Evolutionary conservation across 2,797 vertebrate genomes (phyloP).

Genomic region (Acridotheres tristis): DNA sequence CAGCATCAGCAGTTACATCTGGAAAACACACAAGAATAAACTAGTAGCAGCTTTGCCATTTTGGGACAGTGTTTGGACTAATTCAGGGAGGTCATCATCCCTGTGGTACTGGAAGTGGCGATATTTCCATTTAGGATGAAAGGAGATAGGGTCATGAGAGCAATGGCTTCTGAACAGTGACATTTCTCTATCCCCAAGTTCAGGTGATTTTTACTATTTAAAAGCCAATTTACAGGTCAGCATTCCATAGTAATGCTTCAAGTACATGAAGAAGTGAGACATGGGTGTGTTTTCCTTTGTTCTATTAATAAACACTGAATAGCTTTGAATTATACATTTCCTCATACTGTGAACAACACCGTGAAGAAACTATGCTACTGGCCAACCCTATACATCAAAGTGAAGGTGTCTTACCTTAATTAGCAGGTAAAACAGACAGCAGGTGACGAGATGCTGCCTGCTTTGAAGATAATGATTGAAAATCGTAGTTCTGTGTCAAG

Average conservation of each 20-base stretch:
- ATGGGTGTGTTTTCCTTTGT: slow-evolving; percentile 36
- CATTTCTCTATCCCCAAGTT: background rate
- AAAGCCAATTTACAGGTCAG: background rate
- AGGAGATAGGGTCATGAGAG: background rate
- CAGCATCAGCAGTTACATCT: background rate
- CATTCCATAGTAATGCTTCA: background rate
- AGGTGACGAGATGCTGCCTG: slow-evolving; percentile 31
- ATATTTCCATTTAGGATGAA: background rate
- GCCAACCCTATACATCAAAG: slow-evolving; percentile 59
- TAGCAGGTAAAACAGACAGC: slow-evolving; percentile 44
- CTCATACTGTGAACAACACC: background rate
- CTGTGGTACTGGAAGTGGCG: background rate
- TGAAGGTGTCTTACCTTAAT: slow-evolving; percentile 14
- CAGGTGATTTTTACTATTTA: background rate
- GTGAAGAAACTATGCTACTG: slow-evolving; percentile 10
- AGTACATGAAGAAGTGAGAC: background rate
- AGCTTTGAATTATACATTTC: slow-evolving; percentile 56
- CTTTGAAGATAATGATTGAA: slow-evolving; percentile 62
- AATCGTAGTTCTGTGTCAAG: slow-evolving; percentile 8
- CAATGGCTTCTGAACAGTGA: background rate
- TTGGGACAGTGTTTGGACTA: background rate
- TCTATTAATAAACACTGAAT: slow-evolving; percentile 44
- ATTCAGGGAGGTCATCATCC: background rate
- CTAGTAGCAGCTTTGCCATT: background rate
- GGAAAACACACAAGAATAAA: background rate